Evolutionary conservation across 2,888 invertebrate genomes (phyloP).

Genomic region (Phorcus lineatus): DNA sequence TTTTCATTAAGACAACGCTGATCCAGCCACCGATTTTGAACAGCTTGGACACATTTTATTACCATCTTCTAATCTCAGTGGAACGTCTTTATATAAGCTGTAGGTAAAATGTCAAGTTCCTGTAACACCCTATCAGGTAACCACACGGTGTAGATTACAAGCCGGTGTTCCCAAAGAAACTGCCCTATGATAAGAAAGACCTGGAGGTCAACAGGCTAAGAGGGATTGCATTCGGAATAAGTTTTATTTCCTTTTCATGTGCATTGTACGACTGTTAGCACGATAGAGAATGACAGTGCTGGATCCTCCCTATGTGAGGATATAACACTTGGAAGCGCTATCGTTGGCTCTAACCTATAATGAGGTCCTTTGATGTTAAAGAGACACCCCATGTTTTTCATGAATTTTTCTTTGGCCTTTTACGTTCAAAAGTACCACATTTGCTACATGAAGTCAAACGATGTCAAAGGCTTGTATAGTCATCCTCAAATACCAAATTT

Average conservation of each 20-base stretch:
- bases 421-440: no score
- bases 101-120: not conserved
- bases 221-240: not conserved
- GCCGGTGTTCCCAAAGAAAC: not conserved
- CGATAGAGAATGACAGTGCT: not conserved
- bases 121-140: not conserved
- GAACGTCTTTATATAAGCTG: not conserved
- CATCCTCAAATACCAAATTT: no score
- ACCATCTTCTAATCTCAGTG: not conserved
- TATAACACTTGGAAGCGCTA: not conserved
- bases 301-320: not conserved
- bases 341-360: not conserved
- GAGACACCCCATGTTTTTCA: no score
- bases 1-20: no score
- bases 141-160: not conserved
- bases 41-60: not conserved
- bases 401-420: no score
- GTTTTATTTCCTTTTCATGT: not conserved
- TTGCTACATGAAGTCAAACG: no score
- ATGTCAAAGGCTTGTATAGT: no score
- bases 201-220: not conserved
- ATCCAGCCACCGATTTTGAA: not conserved
- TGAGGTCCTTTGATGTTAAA: no score
- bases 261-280: not conserved
- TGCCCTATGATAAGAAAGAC: not conserved